Conservation (phyloP, 2,888 invertebrate genomes). For the Chouioia cunea region DNA sequence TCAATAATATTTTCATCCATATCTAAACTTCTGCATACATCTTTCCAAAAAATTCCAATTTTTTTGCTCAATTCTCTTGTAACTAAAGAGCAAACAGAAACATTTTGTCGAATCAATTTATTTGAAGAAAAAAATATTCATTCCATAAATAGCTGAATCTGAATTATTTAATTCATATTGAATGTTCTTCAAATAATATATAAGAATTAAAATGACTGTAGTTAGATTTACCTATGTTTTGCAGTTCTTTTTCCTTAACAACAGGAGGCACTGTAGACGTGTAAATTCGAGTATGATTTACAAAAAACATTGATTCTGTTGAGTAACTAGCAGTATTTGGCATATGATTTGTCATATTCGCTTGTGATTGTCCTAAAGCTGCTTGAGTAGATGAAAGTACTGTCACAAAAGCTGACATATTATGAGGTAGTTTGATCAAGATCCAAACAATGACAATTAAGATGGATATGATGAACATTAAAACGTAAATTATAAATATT, state of each 20-base stretch:
- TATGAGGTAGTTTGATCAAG: conserved; percentile 16
- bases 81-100: conserved; percentile 53
- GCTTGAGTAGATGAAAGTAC: neutral
- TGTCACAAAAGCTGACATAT: conserved; percentile 39
- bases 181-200: neutral
- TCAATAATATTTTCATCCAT: conserved; percentile 60
- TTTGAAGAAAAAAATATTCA: too few species aligned
- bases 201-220: neutral
- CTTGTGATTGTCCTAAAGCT: neutral
- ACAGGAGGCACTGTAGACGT: neutral
- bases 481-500: neutral
- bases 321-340: conserved; percentile 10
- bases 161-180: neutral
- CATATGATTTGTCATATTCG: neutral
- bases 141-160: neutral
- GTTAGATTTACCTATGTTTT: conserved; percentile 33
- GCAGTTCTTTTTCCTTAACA: conserved; percentile 24
- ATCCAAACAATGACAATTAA: conserved; percentile 11
- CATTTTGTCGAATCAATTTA: too few species aligned
- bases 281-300: conserved; percentile 10
- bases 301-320: neutral
- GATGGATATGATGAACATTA: conserved; percentile 16
- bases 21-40: conserved; percentile 58
- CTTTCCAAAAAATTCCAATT: conserved; percentile 60
- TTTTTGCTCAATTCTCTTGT: conserved; percentile 53